These are phyloP conservation scores for Meandrusa payeni DNA, from an alignment of 2,888 invertebrate species.

Conservation along the genomic window DNA sequence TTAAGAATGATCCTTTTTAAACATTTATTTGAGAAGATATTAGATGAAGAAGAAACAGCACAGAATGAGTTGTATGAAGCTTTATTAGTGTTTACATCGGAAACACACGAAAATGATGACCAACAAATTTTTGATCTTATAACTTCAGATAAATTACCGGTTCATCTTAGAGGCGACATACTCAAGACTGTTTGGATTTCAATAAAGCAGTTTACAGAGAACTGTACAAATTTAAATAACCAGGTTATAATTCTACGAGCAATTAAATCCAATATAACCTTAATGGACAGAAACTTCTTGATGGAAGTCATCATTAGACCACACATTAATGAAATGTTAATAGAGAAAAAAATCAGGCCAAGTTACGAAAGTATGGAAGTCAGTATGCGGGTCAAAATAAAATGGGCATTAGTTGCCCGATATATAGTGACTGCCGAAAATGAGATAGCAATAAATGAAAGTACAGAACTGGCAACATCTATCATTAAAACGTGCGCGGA, in stretches of 20 bases:
- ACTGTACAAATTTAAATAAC: conserved; percentile 33
- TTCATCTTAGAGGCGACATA: conserved; percentile 33
- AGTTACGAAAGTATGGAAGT: conserved; percentile 19
- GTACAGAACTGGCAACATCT: conserved; percentile 25
- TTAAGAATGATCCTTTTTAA: conserved; percentile 44
- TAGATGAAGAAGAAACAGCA: conserved; percentile 22
- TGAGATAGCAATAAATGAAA: neutral
- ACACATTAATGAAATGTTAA: conserved; percentile 36
- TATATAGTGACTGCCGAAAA: conserved; percentile 24
- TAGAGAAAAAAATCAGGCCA: conserved; percentile 26
- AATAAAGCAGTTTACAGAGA: conserved; percentile 39
- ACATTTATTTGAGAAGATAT: conserved; percentile 39
- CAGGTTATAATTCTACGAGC: conserved; percentile 32
- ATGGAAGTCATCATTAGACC: conserved; percentile 36
- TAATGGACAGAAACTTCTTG: conserved; percentile 37
- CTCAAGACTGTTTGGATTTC: conserved; percentile 41
- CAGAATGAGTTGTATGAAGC: conserved; percentile 40
- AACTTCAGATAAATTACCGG: conserved; percentile 34
- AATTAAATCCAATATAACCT: conserved; percentile 33
- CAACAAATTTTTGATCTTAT: conserved; percentile 40
- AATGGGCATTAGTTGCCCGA: conserved; percentile 35
- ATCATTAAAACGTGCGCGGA: conserved; percentile 33
- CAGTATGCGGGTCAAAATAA: conserved; percentile 30
- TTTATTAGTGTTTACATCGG: conserved; percentile 41
- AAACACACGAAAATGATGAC: conserved; percentile 45